Evolutionary conservation across 2,797 vertebrate species (phyloP), one percentile per base, ranked within the genome.

Genomic region (Brotogeris chrysoptera): DNA sequence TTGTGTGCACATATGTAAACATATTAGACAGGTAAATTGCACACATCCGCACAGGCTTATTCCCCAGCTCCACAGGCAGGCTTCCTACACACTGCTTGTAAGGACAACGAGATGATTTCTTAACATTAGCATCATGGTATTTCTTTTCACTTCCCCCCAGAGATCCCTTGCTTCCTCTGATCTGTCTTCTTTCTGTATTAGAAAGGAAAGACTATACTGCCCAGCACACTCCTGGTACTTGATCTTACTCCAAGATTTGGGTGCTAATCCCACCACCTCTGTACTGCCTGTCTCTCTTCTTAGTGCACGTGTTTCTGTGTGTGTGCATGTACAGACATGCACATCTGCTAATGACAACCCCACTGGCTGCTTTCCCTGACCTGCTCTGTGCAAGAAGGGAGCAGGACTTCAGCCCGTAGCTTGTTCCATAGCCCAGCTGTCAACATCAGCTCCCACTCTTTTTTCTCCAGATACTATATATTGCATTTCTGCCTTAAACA

Each of bases 181-280:
- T 94, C 82, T 90, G 70, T 44, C 85, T 91, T 73, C 70, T 64
- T 57, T 38, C 59, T 77, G 47, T 24, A 28, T 84, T 10, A 88
- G 55, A 88, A 88, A 92, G 93, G 77, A 93, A 81, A 88, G 77
- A 25, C 39, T 77, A 21, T 57, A 61, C 63, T 70, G 61, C 73
- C 70, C 85, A 90, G 87, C 59, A 88, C 76, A 57, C 63, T 76
- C 43, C 66, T 66, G 73, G 53, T 79, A 66, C 87, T 52, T 94
- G 91, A 94, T 74, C 82, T 86, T 66, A 24, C 36, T 77, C 86
- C 92, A 92, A 24, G 60, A 15, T 82, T 27, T 88, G 80, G 74
- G 91, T 91, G 85, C 83, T 86, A 94, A 92, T 92, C 86, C 83
- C 82, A 81, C 23, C 80, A 53, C 25, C 77, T 55, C 85, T 76